Base-by-base conservation (phyloP, 2,797 vertebrate species). In the Salarias fasciatus region DNA sequence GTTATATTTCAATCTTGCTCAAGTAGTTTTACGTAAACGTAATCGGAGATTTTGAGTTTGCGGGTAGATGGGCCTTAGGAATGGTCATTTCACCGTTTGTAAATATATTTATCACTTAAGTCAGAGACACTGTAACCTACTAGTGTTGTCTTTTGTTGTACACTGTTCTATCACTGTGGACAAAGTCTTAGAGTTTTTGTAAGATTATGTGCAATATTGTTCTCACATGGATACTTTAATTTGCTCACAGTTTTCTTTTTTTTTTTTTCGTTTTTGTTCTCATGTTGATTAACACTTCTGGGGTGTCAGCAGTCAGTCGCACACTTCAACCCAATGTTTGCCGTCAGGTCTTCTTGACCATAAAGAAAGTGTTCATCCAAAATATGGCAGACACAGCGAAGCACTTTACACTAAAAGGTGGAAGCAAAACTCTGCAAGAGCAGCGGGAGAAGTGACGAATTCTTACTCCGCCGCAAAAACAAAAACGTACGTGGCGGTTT, bases 141-240 rank as follows among this genome's bases (percentile, higher is more conserved):
- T 85, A 72, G 77, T 87, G 76, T 90, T 72, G 81, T 91, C 81
- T 85, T 89, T 87, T 88, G 86, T 87, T 86, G 88, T 91, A 84
- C 88, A 80, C 87, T 88, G 86, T 90, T 92, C 82, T 78, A 89
- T 90, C 88, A 91, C 89, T 90, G 89, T 90, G 88, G 89, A 86
- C 67, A 64, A 87, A 83, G 82, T 86, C 83, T 85, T 85, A 81
- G 83, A 77, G 72, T 91, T 90, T 24, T 88, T 89, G 85, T 92
- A 82, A 63, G 77, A 84, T 88, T 80, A 87, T 71, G 89, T 91
- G 89, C 91, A 93, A 92, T 91, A 92, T 88, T 86, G 80, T 88
- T 87, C 87, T 80, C 66, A 63, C 67, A 67, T 72, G 49, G 36
- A 12, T 67, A 24, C 18, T 24, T 24, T 64, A 45, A 66, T 72